Conservation (phyloP, 2,797 vertebrate genomes). For the Aeoliscus strigatus region DNA sequence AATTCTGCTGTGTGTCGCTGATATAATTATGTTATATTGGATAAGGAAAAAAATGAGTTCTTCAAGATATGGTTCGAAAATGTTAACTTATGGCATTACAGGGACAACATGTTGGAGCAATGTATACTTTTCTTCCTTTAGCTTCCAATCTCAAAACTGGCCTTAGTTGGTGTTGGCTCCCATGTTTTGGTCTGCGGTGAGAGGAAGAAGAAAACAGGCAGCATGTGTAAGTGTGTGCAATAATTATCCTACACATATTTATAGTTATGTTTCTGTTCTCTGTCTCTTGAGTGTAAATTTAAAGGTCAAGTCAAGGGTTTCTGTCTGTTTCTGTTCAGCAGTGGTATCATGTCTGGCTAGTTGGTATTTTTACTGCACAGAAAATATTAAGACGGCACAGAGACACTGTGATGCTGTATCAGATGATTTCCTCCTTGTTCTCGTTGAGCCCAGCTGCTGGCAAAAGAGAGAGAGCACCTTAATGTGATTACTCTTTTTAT, state of each 20-base stretch:
- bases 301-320: constrained; percentile 24
- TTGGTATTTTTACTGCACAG: constrained; percentile 46
- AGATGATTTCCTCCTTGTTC: constrained; percentile 25
- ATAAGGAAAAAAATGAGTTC: constrained; percentile 5
- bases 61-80: constrained; percentile 10
- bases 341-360: constrained; percentile 17
- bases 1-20: constrained; percentile 14
- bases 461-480: constrained; percentile 47
- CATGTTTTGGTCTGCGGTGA: constrained; percentile 39
- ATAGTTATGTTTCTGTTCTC: constrained; percentile 33
- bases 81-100: constrained; percentile 22
- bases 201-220: constrained; percentile 5
- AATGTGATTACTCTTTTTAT: constrained; percentile 30
- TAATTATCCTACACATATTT: constrained; percentile 33
- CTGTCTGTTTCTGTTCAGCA: constrained; percentile 16
- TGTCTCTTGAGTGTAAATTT: constrained; percentile 23
- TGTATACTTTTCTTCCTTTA: constrained; percentile 44
- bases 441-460: constrained; percentile 26
- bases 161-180: constrained; percentile 66
- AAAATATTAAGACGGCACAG: constrained; percentile 14
- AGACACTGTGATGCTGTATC: constrained; percentile 50
- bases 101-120: constrained; percentile 31
- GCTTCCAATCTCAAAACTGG: constrained; percentile 67
- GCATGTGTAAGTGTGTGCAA: constrained; percentile 20
- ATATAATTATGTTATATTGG: background rate